Evolutionary conservation across 2,797 vertebrate genomes (phyloP).

Genomic region (Trachurus trachurus): DNA sequence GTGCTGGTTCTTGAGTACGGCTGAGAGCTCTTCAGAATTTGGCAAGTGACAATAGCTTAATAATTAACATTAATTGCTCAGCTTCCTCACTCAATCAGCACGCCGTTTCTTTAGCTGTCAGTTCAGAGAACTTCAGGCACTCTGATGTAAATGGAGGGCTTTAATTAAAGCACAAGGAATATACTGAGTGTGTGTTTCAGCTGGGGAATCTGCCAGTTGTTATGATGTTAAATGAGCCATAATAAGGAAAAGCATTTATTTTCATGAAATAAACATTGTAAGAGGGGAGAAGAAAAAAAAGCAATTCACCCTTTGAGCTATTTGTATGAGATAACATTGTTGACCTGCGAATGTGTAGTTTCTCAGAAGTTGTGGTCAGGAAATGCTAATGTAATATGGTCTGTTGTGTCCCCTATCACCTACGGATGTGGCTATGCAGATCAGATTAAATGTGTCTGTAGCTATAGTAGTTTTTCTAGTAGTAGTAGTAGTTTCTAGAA

Average conservation of each 20-base stretch:
- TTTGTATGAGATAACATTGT: background rate
- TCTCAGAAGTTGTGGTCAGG: background rate
- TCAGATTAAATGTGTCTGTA: background rate
- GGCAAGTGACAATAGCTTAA: slow-evolving; percentile 6
- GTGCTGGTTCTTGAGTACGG: background rate
- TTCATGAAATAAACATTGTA: background rate
- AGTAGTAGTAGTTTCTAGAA: background rate
- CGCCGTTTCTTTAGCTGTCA: background rate
- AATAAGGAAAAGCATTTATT: background rate
- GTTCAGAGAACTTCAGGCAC: background rate
- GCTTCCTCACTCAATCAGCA: slow-evolving; percentile 2
- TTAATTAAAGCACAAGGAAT: too few species aligned
- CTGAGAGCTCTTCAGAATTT: slow-evolving; percentile 6
- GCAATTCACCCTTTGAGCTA: background rate
- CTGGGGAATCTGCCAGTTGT: background rate
- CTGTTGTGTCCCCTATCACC: accelerated
- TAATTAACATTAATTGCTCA: slow-evolving; percentile 6
- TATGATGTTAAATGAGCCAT: background rate
- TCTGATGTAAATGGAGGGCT: background rate
- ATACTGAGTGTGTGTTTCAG: background rate
- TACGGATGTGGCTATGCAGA: background rate
- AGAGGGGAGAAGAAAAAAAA: background rate
- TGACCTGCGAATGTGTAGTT: background rate
- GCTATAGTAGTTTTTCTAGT: background rate
- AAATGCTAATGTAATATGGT: background rate